These are phyloP conservation scores for Napeogenes sylphis DNA, from an alignment of 2,888 invertebrate species.

Conservation along the genomic window DNA sequence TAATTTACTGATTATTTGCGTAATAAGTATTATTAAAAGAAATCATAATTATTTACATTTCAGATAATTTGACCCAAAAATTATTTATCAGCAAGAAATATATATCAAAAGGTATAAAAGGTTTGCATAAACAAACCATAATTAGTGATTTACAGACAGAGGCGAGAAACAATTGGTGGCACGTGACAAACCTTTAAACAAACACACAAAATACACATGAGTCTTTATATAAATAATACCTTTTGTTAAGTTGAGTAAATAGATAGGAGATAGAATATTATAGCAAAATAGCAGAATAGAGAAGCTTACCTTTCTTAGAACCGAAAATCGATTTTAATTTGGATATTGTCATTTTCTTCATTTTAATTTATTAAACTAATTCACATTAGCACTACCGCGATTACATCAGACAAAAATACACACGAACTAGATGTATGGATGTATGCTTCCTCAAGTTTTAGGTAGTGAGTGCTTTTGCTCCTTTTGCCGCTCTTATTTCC, in stretches of 20 bases:
- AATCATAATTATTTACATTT: too few species aligned
- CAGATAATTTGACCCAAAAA: background rate
- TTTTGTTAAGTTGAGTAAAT: too few species aligned
- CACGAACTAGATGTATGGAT: conserved; percentile 48
- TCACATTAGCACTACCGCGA: conserved; percentile 51
- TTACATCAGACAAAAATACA: conserved; percentile 71
- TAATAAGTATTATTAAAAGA: too few species aligned
- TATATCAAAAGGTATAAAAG: background rate
- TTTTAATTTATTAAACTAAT: conserved; percentile 41
- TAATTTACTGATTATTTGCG: too few species aligned
- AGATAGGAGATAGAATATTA: too few species aligned
- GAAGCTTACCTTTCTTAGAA: conserved; percentile 62
- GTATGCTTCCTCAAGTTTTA: conserved; percentile 71
- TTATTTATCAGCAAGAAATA: conserved; percentile 1
- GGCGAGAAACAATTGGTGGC: conserved; percentile 17
- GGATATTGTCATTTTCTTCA: conserved; percentile 72
- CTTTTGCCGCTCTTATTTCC: conserved; percentile 78
- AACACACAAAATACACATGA: conserved; percentile 8
- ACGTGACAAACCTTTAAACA: conserved; percentile 27
- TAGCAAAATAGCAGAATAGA: background rate
- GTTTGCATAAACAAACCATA: background rate
- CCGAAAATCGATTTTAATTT: conserved; percentile 70
- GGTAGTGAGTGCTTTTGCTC: conserved; percentile 70
- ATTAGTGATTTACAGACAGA: conserved; percentile 12
- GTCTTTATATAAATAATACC: conserved; percentile 8